Evolutionary conservation across 2,797 vertebrate genomes (phyloP), one percentile per base, ranked within the genome.

Genomic region (Danio aesculapii): DNA sequence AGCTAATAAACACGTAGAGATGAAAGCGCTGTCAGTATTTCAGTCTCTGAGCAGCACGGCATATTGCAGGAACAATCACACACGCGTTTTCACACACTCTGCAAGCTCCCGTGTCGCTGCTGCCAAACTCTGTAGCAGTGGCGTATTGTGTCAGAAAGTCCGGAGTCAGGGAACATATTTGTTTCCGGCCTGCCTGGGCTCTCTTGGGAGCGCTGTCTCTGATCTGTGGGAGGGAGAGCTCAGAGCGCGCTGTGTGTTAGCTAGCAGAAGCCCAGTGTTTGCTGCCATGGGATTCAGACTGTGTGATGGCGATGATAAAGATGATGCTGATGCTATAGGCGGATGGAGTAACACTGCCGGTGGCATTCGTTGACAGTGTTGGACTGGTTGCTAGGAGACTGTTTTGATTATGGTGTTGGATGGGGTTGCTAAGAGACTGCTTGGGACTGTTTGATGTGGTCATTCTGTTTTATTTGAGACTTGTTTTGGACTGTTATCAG

Each of bases 91-190:
- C 82, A 43, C 49, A 75, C 49, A 66, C 49, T 61, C 55, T 10
- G 8, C 17, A 11, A 66, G 64, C 62, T 63, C 61, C 50, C 86
- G 83, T 87, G 77, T 83, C 83, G 88, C 91, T 89, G 89, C 59
- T 85, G 71, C 81, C 81, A 85, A 85, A 70, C 69, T 83, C 39
- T 39, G 57, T 70, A 81, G 75, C 78, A 76, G 57, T 78, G 71
- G 75, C 64, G 88, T 92, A 85, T 89, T 85, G 89, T 93, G 91
- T 93, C 90, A 89, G 87, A 90, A 92, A 93, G 85, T 88, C 90
- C 86, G 85, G 87, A 90, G 88, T 93, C 88, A 90, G 89, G 87
- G 90, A 93, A 93, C 93, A 93, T 93, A 92, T 93, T 94, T 93
- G 93, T 94, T 93, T 93, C 89, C 87, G 89, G 86, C 89, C 87